Evolutionary conservation across 2,797 vertebrate genomes (phyloP), one percentile per base, ranked within the genome.

Genomic region (Podargus strigoides): DNA sequence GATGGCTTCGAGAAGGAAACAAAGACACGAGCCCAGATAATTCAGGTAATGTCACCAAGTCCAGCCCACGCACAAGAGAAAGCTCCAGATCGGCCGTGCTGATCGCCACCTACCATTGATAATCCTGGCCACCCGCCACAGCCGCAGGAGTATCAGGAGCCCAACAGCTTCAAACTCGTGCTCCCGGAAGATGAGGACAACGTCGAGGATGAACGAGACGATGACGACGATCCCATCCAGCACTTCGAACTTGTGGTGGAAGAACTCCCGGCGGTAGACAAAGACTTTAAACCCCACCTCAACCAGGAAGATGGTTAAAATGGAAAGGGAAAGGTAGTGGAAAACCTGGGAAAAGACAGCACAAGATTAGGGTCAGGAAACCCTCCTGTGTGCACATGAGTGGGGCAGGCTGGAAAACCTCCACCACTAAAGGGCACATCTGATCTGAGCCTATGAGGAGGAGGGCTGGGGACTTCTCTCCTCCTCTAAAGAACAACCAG

Each of bases 51-150:
- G 55, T 47, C 2, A 3, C 14, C 56, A 53, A 39, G 41, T 5
- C 9, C 91, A 58, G 12, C 12, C 20, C 36, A 4, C 0, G 4
- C 8, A 9, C 15, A 21, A n/a, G 39, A 39, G 50, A 7, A 12
- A 34, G 30, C 26, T 49, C 62, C 62, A n/a, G n/a, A n/a, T n/a
- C n/a, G n/a, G n/a, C n/a, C n/a, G n/a, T n/a, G n/a, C n/a, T n/a
- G n/a, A n/a, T n/a, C n/a, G n/a, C n/a, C n/a, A 80, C 97, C 47
- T 92, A 99, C 99, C 99, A 0, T 99, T 99, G 89, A 99, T 97
- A 32, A 99, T 99, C 94, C 99, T 98, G 90, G 98, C 99, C 92
- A 99, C 99, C 53, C 99, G 98, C 99, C 99, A 99, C 53, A 99
- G 98, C 58, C 99, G 96, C 73, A 99, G 98, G 80, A 99, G 97